Evolutionary conservation across 2,113 vertebrate species (phyloP).

Genomic region (Petrocephalus zakoni): DNA sequence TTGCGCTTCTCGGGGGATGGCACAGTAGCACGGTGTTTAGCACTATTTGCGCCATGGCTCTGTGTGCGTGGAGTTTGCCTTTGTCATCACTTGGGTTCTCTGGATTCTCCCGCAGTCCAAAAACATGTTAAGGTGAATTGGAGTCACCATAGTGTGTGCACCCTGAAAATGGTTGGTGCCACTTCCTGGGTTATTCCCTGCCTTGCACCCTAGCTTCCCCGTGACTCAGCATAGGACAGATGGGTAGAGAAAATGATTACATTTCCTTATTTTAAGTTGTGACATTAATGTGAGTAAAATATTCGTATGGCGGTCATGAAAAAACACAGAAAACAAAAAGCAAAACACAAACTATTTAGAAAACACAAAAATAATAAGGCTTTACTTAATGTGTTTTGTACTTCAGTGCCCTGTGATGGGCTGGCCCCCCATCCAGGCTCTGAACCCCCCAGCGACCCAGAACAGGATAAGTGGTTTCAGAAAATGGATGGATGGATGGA

Average conservation of each 20-base stretch:
- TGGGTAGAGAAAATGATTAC: not conserved
- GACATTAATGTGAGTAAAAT: not conserved
- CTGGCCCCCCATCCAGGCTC: no score
- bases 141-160: not conserved
- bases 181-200: not conserved
- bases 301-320: not conserved
- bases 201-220: not conserved
- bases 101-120: not conserved
- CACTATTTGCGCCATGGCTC: not conserved
- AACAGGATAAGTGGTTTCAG: no score
- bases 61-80: not conserved
- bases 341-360: not conserved
- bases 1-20: not conserved
- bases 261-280: not conserved
- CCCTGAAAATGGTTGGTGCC: not conserved
- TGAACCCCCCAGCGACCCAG: no score
- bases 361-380: not conserved
- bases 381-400: not conserved
- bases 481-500: no score
- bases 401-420: no score
- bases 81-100: not conserved
- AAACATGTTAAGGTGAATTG: not conserved
- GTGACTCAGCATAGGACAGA: not conserved
- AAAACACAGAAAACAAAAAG: no score
- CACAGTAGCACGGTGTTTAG: not conserved